Evolutionary conservation across 2,888 invertebrate genomes (phyloP).

Genomic region (Callosobruchus maculatus): DNA sequence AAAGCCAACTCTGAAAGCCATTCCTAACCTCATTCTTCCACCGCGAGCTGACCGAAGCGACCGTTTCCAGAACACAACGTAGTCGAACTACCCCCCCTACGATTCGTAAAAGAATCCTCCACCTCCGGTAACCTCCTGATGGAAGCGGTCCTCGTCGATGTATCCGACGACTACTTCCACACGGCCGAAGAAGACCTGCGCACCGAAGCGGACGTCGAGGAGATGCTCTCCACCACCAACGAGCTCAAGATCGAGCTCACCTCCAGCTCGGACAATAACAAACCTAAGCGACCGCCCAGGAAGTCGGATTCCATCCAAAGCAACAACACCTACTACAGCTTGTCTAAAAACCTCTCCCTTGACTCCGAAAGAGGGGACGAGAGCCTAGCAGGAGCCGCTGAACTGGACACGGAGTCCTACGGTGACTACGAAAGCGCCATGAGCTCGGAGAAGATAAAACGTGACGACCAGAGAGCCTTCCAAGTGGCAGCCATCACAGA

Average conservation of each 20-base stretch:
- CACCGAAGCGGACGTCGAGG: slow-evolving; percentile 84
- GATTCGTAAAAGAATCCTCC: slow-evolving; percentile 86
- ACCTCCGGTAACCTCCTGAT: slow-evolving; percentile 82
- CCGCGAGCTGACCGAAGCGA: background rate
- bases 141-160: slow-evolving; percentile 90
- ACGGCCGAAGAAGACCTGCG: slow-evolving; percentile 79
- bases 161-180: slow-evolving; percentile 78
- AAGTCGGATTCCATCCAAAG: slow-evolving; percentile 64
- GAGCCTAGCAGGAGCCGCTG: slow-evolving; percentile 50
- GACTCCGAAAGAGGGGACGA: slow-evolving; percentile 55
- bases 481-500: slow-evolving; percentile 48
- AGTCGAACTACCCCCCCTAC: slow-evolving; percentile 79
- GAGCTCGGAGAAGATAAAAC: slow-evolving; percentile 53
- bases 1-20: too few relatives aligned
- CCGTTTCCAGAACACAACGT: slow-evolving; percentile 66
- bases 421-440: slow-evolving; percentile 65
- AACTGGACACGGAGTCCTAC: slow-evolving; percentile 61
- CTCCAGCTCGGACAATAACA: slow-evolving; percentile 56
- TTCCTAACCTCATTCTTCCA: background rate
- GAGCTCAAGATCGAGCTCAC: slow-evolving; percentile 55
- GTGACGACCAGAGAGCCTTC: slow-evolving; percentile 38
- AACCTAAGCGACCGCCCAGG: slow-evolving; percentile 59
- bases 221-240: slow-evolving; percentile 73
- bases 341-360: slow-evolving; percentile 59
- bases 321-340: slow-evolving; percentile 54